Percentiles rank a stretch among this genome's conserved stretches.
These are phyloP conservation scores for Lochmaea capreae DNA, from an alignment of 2,888 invertebrate genomes.

Conservation along the genomic window DNA sequence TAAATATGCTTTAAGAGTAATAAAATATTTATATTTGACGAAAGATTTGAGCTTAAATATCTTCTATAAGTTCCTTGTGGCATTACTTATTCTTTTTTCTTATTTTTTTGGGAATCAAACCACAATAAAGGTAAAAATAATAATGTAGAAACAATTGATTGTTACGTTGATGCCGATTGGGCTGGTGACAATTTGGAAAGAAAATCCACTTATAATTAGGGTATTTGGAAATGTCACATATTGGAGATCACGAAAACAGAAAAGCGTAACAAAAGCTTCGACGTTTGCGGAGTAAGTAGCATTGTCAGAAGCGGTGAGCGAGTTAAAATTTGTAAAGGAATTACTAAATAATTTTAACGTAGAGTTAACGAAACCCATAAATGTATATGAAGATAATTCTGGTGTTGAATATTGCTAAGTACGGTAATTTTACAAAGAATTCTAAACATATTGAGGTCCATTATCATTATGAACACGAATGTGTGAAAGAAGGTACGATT, in stretches of 20 bases:
- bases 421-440: too few species aligned
- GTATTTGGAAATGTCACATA: constrained; percentile 49
- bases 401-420: too few species aligned
- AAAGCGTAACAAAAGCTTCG: constrained; percentile 23
- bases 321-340: constrained; percentile 22
- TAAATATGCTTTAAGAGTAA: constrained; percentile 9
- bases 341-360: constrained; percentile 25
- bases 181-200: constrained; percentile 36
- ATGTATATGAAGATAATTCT: too few species aligned
- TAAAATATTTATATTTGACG: constrained; percentile 38
- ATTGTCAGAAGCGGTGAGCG: constrained; percentile 34
- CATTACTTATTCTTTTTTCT: too few species aligned
- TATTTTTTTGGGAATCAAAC: too few species aligned
- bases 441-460: too few species aligned
- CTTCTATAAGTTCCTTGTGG: too few species aligned
- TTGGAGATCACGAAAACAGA: constrained; percentile 51
- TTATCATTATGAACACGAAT: too few species aligned
- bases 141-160: neutral
- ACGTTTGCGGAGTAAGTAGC: constrained; percentile 54
- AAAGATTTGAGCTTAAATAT: constrained; percentile 38
- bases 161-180: constrained; percentile 40
- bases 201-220: constrained; percentile 43
- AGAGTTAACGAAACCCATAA: constrained; percentile 18
- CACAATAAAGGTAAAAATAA: too few species aligned
- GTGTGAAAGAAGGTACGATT: too few species aligned